Evolutionary conservation across 2,888 invertebrate species (phyloP).

Genomic region (Mesodorylaimus sp.): DNA sequence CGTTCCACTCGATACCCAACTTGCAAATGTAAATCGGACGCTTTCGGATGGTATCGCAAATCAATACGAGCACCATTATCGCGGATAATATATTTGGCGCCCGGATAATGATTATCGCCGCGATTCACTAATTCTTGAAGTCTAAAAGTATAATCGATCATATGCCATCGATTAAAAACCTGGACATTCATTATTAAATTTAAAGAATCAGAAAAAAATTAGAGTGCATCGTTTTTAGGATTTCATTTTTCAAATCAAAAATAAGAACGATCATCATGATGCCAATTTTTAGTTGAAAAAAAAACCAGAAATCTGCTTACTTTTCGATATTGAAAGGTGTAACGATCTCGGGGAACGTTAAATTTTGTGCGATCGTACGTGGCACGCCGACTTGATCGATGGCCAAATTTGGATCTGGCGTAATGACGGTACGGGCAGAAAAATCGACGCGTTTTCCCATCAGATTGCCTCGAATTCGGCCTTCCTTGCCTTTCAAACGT

Average conservation of each 20-base stretch:
- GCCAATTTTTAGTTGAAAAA: too few relatives aligned
- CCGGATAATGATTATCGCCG: conserved; percentile 95
- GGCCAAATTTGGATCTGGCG: conserved; percentile 38
- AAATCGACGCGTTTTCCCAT: conserved; percentile 99
- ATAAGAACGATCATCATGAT: not conserved
- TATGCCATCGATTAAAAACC: not conserved
- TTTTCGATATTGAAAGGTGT: conserved; percentile 98
- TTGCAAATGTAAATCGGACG: conserved; percentile 84
- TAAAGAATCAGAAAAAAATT: too few relatives aligned
- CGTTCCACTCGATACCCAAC: conserved; percentile 89
- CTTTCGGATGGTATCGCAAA: conserved; percentile 88
- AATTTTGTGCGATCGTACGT: conserved; percentile 87
- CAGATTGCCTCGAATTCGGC: conserved; percentile 90
- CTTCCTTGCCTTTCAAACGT: conserved; percentile 87
- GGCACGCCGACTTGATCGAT: conserved; percentile 97
- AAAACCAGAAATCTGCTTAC: conserved; percentile 32
- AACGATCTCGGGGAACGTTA: conserved; percentile 96
- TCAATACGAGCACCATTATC: conserved; percentile 98
- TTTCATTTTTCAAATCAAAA: not conserved
- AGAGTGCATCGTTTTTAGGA: too few relatives aligned
- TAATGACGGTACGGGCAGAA: conserved; percentile 81
- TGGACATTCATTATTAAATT: too few relatives aligned
- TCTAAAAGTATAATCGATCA: conserved; percentile 27
- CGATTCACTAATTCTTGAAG: conserved; percentile 80
- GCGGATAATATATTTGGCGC: conserved; percentile 94